Evolutionary conservation across 2,113 vertebrate genomes (phyloP), one percentile per base, ranked within the genome.

Genomic region (Narcine bancroftii): DNA sequence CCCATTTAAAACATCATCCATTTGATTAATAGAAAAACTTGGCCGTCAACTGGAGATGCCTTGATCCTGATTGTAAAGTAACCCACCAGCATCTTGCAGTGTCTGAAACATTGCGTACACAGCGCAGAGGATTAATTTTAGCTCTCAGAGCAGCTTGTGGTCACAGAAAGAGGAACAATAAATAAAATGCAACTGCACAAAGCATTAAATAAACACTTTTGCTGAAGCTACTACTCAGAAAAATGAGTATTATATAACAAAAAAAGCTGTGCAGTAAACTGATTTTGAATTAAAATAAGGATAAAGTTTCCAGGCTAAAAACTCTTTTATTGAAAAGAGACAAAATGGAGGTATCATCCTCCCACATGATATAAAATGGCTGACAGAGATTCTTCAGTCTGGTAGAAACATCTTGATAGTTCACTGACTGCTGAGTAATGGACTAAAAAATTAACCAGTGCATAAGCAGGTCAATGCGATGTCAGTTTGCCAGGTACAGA

Each of bases 161-260:
- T 69, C 83, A 65, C 77, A 89, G 63, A 92, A 94, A 95, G 94
- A 94, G 94, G 94, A 95, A 95, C 93, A 93, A 92, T 11, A 56
- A 85, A 47, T 63, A 66, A 65, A 79, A 69, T 39, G 92, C 36
- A 91, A 69, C 89, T 91, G 36, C 39, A 69, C 47, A 47, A 87
- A 19, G 13, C 5, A 17, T 87, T 87, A 21, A 87, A 85, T 15
- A 42, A 50, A n/a, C 42, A 45, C 36, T 63, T 56, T 36, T 66
- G 39, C 63, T 69, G 4, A n/a, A 33, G 39, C 1, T 45, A 6
- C 39, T 26, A 66, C n/a, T 63, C 50, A 85, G 63, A 36, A 56
- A 21, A 36, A 87, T 2, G 11, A 19, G 11, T 33, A 85, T 21
- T 1, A 29, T 36, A 15, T 21, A 63, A 63, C 47, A 83, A 83